Conservation (phyloP, 2,888 invertebrate species). For the Epiperipatus broadwayi region DNA sequence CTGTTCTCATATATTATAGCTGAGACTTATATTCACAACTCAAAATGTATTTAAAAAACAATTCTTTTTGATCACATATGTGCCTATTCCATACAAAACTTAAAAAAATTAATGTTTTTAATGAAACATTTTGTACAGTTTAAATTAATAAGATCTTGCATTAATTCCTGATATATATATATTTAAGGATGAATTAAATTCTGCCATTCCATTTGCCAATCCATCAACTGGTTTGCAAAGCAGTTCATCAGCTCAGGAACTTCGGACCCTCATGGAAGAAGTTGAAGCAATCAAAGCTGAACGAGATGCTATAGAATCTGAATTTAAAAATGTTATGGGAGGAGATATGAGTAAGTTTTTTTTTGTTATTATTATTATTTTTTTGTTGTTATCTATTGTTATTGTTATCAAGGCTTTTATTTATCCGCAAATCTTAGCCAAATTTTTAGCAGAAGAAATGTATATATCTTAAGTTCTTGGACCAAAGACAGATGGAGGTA, state of each 20-base stretch:
- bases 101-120: not conserved
- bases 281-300: slow-evolving; percentile 70
- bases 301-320: slow-evolving; percentile 68
- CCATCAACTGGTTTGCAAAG: slow-evolving; percentile 32
- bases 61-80: too few species aligned
- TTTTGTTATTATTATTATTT: not conserved
- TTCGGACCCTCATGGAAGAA: slow-evolving; percentile 57
- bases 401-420: not conserved
- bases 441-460: too few species aligned
- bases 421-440: too few species aligned
- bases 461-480: too few species aligned
- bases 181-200: slow-evolving; percentile 39
- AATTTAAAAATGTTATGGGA: slow-evolving; percentile 55
- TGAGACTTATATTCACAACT: too few species aligned
- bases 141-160: slow-evolving; percentile 21
- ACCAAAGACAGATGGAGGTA: too few species aligned
- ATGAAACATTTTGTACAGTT: slow-evolving; percentile 18
- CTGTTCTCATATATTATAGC: too few species aligned
- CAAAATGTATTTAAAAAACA: too few species aligned
- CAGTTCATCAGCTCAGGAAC: slow-evolving; percentile 40
- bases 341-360: slow-evolving; percentile 51
- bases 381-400: not conserved
- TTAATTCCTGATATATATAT: not conserved
- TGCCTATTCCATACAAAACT: not conserved
- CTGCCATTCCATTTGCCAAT: slow-evolving; percentile 40